These are phyloP conservation scores for Sandelia bainsii DNA, from an alignment of 2,797 vertebrate species.

Conservation along the genomic window DNA sequence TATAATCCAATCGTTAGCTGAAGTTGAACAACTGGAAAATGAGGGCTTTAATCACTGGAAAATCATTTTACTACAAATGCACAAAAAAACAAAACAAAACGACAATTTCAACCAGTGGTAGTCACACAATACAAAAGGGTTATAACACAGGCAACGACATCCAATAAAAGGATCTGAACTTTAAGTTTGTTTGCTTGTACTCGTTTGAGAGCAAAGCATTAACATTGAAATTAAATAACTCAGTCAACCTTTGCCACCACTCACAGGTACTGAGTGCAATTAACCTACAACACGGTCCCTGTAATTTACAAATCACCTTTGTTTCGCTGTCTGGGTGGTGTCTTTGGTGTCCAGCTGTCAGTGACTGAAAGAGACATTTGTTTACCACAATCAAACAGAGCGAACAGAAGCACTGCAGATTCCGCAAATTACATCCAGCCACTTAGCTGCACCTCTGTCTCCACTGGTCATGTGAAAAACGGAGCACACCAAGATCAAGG, in stretches of 20 bases:
- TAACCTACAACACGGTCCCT: slow-evolving; percentile 47
- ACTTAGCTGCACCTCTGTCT: slow-evolving; percentile 39
- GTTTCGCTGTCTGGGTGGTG: slow-evolving; percentile 64
- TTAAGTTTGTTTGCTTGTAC: slow-evolving; percentile 36
- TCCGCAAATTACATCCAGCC: slow-evolving; percentile 66
- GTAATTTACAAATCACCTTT: slow-evolving; percentile 76
- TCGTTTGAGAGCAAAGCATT: slow-evolving; percentile 27
- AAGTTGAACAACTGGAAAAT: neutral
- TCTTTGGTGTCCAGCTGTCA: slow-evolving; percentile 66
- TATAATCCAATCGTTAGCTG: neutral
- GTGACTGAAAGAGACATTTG: slow-evolving; percentile 65
- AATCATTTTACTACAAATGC: slow-evolving; percentile 21
- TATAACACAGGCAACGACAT: slow-evolving; percentile 27
- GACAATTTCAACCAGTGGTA: slow-evolving; percentile 1
- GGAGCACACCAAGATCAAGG: slow-evolving; percentile 33
- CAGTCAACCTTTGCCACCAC: slow-evolving; percentile 62
- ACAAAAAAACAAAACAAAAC: neutral
- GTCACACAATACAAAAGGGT: slow-evolving; percentile 25
- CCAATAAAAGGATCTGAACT: slow-evolving; percentile 58
- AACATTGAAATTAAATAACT: slow-evolving; percentile 63
- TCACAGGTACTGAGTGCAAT: slow-evolving; percentile 45
- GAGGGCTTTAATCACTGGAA: slow-evolving; percentile 4
- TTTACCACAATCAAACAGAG: slow-evolving; percentile 65
- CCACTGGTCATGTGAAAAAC: slow-evolving; percentile 27
- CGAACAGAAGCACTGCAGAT: slow-evolving; percentile 39